Percentiles rank a stretch among this genome's conserved stretches.
Evolutionary conservation across 2,113 vertebrate genomes (phyloP).

Genomic region (Phalacrocorax brasilianus): DNA sequence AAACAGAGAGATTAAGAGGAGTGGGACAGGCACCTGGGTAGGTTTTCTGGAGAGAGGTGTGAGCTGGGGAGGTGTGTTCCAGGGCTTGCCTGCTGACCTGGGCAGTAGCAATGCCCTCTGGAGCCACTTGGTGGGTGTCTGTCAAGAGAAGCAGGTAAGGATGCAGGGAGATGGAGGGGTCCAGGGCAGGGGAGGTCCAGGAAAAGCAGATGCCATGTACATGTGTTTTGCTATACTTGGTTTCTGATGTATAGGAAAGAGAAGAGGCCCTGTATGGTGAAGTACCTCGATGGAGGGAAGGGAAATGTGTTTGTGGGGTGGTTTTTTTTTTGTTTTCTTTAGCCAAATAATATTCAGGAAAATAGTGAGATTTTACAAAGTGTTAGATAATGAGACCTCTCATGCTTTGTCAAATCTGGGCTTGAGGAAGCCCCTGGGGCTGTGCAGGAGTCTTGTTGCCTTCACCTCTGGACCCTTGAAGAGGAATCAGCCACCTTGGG

Average conservation of each 20-base stretch:
- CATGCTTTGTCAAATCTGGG: background rate
- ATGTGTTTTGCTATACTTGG: background rate
- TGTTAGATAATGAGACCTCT: background rate
- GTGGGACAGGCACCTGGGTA: rapidly evolving
- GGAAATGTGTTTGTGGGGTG: background rate
- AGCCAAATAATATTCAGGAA: background rate
- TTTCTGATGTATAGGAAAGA: background rate
- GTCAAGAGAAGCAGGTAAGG: background rate
- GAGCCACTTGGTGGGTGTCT: rapidly evolving
- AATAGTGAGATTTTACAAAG: background rate
- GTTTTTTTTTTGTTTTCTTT: background rate
- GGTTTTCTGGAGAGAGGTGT: rapidly evolving
- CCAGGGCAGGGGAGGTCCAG: background rate
- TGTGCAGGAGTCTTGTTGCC: background rate
- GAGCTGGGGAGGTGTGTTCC: rapidly evolving
- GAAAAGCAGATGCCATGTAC: background rate
- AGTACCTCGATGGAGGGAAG: background rate
- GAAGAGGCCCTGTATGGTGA: background rate
- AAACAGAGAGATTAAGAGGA: background rate
- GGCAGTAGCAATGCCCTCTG: background rate
- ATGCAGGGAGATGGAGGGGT: background rate
- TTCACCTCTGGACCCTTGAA: background rate
- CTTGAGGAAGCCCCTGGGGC: background rate
- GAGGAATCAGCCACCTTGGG: background rate
- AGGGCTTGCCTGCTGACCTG: background rate